These are phyloP conservation scores for Phoebastria nigripes DNA, from an alignment of 2,797 vertebrate genomes.

Conservation along the genomic window DNA sequence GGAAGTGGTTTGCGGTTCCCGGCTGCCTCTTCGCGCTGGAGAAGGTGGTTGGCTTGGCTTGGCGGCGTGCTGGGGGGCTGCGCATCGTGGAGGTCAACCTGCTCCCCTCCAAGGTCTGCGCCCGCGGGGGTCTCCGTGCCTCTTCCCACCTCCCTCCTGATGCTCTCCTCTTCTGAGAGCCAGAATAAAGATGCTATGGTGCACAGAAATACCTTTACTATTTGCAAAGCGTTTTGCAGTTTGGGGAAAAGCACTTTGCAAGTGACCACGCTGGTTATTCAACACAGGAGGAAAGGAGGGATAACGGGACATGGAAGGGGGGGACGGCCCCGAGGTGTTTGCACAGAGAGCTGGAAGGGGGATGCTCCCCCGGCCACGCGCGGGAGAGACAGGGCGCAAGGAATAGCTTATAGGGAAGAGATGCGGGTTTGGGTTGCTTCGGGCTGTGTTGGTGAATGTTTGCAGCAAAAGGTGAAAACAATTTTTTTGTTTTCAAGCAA, in stretches of 20 bases:
- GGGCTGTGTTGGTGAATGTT: rapidly evolving
- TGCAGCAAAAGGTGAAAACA: background rate
- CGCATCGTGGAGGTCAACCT: slow-evolving; percentile 85
- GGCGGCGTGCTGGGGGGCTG: slow-evolving; percentile 77
- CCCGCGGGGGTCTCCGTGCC: background rate
- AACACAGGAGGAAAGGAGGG: too few species aligned
- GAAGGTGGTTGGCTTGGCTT: slow-evolving; percentile 78
- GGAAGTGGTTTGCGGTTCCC: slow-evolving; percentile 89
- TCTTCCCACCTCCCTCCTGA: background rate
- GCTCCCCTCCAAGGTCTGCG: slow-evolving; percentile 85
- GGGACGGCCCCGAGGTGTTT: rapidly evolving
- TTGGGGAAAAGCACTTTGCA: background rate
- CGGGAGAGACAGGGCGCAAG: rapidly evolving
- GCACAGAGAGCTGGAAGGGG: background rate
- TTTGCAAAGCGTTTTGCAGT: rapidly evolving
- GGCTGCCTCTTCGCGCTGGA: slow-evolving; percentile 84
- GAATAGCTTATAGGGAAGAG: rapidly evolving
- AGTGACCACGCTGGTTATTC: rapidly evolving
- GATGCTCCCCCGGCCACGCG: rapidly evolving
- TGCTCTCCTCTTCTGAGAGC: background rate
- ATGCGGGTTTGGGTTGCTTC: rapidly evolving
- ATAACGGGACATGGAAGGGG: background rate
- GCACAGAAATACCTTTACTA: rapidly evolving
- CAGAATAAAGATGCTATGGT: rapidly evolving
- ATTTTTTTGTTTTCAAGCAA: background rate